Evolutionary conservation across 1,140 invertebrate species (phyloP), one percentile per base, ranked within the genome.

Genomic region (Artemia franciscana): DNA sequence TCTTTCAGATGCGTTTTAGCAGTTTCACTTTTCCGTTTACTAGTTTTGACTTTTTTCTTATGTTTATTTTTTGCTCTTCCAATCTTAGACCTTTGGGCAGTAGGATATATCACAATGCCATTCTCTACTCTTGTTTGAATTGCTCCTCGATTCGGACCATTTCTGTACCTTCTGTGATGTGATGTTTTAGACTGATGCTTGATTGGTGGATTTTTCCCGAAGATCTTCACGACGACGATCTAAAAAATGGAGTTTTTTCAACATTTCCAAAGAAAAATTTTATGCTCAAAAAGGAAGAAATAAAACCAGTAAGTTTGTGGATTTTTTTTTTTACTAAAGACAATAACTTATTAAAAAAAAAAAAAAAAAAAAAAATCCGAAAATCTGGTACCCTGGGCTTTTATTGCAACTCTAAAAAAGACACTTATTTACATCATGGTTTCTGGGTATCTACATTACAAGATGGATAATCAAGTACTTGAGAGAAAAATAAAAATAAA

Each of bases 101-200:
- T 82, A 65, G 78, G 79, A 64, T 85, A 83, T 3, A 85, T 80
- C 24, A 64, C 58, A 82, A 84, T 15, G 80, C 76, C 60, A 61
- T 62, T 70, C 64, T 88, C 72, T 5, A 84, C 80, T 64, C 88
- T 84, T 58, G 85, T 85, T 75, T 88, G 85, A 63, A 70, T 83
- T 86, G 78, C 87, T 85, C 67, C 87, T 86, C 73, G 60, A 24
- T 26, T 51, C 15, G n/a, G 24, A 1, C 39, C 21, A 9, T 24
- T 27, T 28, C 56, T 7, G n/a, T 57, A 25, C 26, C 51, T 58
- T 23, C 30, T 30, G 9, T 60, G 30, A 28, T 87, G 87, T 65
- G 85, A 87, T 63, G 88, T 80, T 12, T 83, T 83, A 72, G 86
- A 86, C 69, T 85, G 77, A 73, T 88, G 87, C 60, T 65, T 65